phyloP scores from a whole-genome alignment of 2,113 vertebrate genomes.

The Pandion haliaetus region DNA sequence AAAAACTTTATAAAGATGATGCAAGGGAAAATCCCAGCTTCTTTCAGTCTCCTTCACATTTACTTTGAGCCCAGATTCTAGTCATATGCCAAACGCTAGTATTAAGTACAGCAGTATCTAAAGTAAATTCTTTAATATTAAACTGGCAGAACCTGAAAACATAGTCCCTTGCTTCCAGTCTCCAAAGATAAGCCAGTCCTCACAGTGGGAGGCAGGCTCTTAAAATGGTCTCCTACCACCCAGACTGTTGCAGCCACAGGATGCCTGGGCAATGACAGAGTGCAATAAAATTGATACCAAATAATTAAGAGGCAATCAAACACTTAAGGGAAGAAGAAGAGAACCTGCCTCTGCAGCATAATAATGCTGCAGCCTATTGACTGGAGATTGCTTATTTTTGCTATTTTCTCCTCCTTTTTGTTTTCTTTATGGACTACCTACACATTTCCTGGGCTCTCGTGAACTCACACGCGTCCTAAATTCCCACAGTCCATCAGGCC shows the following conservation, averaged over 20 bases:
- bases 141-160: neutral
- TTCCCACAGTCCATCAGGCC: neutral
- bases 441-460: neutral
- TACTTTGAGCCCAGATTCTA: neutral
- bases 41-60: neutral
- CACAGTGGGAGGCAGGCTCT: neutral
- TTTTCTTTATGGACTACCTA: neutral
- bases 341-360: neutral
- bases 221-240: too few species aligned
- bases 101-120: neutral
- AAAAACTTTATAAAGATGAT: neutral
- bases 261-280: neutral
- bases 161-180: neutral
- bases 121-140: neutral
- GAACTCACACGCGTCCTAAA: neutral
- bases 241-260: neutral
- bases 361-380: neutral
- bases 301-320: neutral
- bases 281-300: neutral
- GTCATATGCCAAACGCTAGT: neutral
- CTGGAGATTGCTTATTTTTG: neutral
- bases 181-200: neutral
- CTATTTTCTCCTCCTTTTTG: neutral
- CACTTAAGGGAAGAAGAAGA: neutral
- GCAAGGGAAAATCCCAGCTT: neutral